phyloP scores from a whole-genome alignment of 2,888 invertebrate genomes.

The Plagiodera versicolora region DNA sequence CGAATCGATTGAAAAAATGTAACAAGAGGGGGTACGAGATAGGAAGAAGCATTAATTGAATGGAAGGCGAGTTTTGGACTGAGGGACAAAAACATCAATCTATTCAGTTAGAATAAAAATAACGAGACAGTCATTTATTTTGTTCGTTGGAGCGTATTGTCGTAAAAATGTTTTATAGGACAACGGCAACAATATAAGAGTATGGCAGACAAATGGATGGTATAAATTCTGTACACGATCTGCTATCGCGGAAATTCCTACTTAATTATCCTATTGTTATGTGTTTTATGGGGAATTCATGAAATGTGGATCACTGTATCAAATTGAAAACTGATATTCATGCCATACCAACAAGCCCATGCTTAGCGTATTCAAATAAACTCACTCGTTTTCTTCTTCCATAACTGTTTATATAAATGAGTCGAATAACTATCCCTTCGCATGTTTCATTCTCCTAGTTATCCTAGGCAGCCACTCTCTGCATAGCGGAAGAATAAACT shows the following conservation, averaged over 20 bases:
- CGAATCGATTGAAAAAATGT: neutral
- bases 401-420: too few relatives aligned
- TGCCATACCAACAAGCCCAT: too few relatives aligned
- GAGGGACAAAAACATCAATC: conserved; percentile 35
- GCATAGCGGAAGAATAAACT: too few relatives aligned
- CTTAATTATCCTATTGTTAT: neutral
- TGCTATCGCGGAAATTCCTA: conserved; percentile 7
- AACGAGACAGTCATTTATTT: conserved; percentile 45
- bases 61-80: conserved; percentile 13
- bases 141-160: conserved; percentile 45
- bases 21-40: neutral
- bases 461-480: too few relatives aligned
- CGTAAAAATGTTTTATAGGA: conserved; percentile 48
- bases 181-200: conserved; percentile 40
- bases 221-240: conserved; percentile 34
- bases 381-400: too few relatives aligned
- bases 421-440: too few relatives aligned
- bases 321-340: too few relatives aligned
- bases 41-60: neutral
- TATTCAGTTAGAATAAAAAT: conserved; percentile 43
- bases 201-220: conserved; percentile 39
- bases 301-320: too few relatives aligned
- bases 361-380: too few relatives aligned
- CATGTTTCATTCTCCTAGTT: too few relatives aligned
- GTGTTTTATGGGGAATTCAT: neutral